Base-by-base conservation (phyloP, 2,113 vertebrate genomes). In the Puntigrus tetrazona region DNA sequence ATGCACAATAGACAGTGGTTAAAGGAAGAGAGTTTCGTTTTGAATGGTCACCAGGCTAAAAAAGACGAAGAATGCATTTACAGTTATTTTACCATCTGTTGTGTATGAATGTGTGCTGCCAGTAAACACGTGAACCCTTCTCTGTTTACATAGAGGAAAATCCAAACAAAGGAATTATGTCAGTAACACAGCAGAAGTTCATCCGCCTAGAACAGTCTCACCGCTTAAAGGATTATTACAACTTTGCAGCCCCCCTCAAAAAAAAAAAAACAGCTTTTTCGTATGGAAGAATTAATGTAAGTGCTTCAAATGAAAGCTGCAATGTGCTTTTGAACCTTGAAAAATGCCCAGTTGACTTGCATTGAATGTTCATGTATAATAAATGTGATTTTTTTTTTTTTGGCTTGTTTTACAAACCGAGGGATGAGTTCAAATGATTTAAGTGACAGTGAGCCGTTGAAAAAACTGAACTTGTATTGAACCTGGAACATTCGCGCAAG, bases 201-300 rank as follows among this genome's bases (percentile, higher is more conserved):
- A 75, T 75, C 43, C 6, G 25, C 7, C 7, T 14, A 41, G 34
- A 73, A 25, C 38, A 25, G 38, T 73, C 22, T 25, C 72, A 29
- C 41, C 25, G 25, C 72, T 74, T 74, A 74, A 74, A 74, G 25
- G 72, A 74, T 74, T 74, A 74, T 74, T 29, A 47, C 72, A 74
- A 47, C 43, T 74, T 47, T 74, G 43, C 72, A 74, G 43, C 43
- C 45, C 11, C 45, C 13, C 11, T 11, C 4, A 74, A 75, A 47
- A 22, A 50, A 31, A 9, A 74, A 75, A 47, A 22, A 50, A 31
- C 43, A 50, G 3, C 16, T 75, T 75, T 70, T 43, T 74, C n/a
- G 43, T 10, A 20, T 50, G 3, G 72, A 50, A 75, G 43, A 75
- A 75, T 75, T 75, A 75, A 29, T 50, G 50, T 50, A 50, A 75